phyloP scores from a whole-genome alignment of 2,797 vertebrate genomes.

The Coilia nasus region DNA sequence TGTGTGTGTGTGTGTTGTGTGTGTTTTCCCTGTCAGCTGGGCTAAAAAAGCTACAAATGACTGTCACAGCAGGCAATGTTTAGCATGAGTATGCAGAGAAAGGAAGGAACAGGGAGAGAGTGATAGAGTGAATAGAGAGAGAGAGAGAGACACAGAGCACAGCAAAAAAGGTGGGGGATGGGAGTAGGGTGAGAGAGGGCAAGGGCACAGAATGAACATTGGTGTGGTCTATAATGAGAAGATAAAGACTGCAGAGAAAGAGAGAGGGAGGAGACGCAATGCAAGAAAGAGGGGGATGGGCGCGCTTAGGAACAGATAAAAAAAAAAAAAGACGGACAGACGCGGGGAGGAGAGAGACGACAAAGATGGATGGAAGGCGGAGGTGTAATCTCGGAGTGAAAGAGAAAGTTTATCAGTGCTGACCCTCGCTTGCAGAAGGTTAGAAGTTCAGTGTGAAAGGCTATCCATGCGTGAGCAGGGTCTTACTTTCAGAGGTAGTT shows the following conservation, averaged over 20 bases:
- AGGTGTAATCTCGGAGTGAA: slow-evolving; percentile 55
- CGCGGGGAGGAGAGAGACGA: slow-evolving; percentile 67
- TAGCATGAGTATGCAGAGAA: slow-evolving; percentile 49
- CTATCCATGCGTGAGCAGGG: background rate
- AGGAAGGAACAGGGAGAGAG: slow-evolving; percentile 57
- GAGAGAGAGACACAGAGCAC: background rate
- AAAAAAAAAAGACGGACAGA: slow-evolving; percentile 66
- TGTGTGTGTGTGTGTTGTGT: slow-evolving; percentile 12
- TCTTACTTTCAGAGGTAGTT: background rate
- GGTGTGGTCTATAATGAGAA: slow-evolving; percentile 75
- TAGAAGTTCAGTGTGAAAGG: background rate
- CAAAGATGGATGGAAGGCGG: slow-evolving; percentile 73
- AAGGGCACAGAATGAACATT: slow-evolving; percentile 72
- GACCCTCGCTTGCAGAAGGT: slow-evolving; percentile 47
- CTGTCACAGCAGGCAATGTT: slow-evolving; percentile 30
- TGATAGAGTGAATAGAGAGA: slow-evolving; percentile 39
- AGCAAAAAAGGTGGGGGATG: slow-evolving; percentile 44
- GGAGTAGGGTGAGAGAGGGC: slow-evolving; percentile 54
- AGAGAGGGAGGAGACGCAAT: slow-evolving; percentile 37
- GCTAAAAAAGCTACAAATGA: background rate
- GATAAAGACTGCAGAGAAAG: slow-evolving; percentile 63
- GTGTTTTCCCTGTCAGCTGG: background rate
- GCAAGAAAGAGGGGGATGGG: slow-evolving; percentile 48
- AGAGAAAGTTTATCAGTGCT: slow-evolving; percentile 55
- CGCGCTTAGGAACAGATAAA: slow-evolving; percentile 57